Evolutionary conservation across 2,797 vertebrate species (phyloP).

Genomic region (Aeoliscus strigatus): DNA sequence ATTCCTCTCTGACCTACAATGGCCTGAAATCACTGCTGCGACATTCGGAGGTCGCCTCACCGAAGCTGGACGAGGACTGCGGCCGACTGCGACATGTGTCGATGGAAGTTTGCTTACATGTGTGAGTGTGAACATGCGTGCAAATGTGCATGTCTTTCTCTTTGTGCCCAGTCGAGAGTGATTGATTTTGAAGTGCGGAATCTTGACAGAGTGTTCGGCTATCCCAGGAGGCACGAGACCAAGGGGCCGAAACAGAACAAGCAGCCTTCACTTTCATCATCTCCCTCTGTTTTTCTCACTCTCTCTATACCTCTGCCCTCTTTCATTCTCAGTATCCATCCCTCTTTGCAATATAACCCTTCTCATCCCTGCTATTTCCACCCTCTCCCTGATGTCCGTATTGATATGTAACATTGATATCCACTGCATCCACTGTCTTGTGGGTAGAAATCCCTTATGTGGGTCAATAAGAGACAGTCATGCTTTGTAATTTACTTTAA

Average conservation of each 20-base stretch:
- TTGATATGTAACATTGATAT: slow-evolving; percentile 74
- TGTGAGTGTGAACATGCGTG: slow-evolving; percentile 15
- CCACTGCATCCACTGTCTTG: slow-evolving; percentile 60
- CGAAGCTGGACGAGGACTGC: slow-evolving; percentile 26
- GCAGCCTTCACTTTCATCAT: slow-evolving; percentile 46
- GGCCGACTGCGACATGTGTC: slow-evolving; percentile 23
- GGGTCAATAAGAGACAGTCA: slow-evolving; percentile 65
- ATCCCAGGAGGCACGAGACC: slow-evolving; percentile 67
- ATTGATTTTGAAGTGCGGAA: slow-evolving; percentile 70
- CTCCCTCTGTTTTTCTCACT: slow-evolving; percentile 6
- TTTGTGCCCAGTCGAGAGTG: slow-evolving; percentile 54
- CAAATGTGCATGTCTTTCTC: slow-evolving; percentile 30
- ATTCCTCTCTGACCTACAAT: slow-evolving; percentile 8
- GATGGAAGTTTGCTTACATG: slow-evolving; percentile 23
- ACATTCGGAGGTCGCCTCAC: slow-evolving; percentile 19
- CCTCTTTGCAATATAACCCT: slow-evolving; percentile 45
- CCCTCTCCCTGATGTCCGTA: slow-evolving; percentile 57
- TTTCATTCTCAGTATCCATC: slow-evolving; percentile 31
- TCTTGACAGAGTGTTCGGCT: slow-evolving; percentile 64
- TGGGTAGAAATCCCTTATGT: slow-evolving; percentile 62
- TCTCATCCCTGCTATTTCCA: slow-evolving; percentile 42
- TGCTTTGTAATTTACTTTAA: slow-evolving; percentile 61
- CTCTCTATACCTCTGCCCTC: slow-evolving; percentile 34
- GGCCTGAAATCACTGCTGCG: slow-evolving; percentile 10
- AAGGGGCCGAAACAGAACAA: slow-evolving; percentile 52